Evolutionary conservation across 2,113 vertebrate species (phyloP), one percentile per base, ranked within the genome.

Genomic region (Marmota flaviventris): DNA sequence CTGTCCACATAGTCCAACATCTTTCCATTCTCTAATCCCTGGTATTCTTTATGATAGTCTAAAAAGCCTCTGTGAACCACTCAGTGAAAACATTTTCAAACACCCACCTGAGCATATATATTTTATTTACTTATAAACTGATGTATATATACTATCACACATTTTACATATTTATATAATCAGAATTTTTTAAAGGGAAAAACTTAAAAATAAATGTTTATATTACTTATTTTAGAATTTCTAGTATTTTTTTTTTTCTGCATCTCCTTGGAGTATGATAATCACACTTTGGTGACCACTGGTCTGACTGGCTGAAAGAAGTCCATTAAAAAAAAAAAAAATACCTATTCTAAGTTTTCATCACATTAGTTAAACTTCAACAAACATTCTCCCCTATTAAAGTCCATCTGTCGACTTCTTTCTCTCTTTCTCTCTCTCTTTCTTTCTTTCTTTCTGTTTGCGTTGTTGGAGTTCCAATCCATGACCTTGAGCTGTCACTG

Each of bases 91-190:
- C 1, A 51, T 73, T 92, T 92, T 89, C 32, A 92, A 93, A 42
- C n/a, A 81, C 8, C 6, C 48, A 48, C 8, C 34, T 29, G 10
- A 93, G 29, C 63, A 91, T 4, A 34, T 10, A 75, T n/a, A 93
- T 65, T 90, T 83, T 84, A 82, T 94, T 97, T 85, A 91, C 51
- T 91, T 93, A 88, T 8, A 91, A 96, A 65, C 17, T 77, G 32
- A 70, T 87, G 73, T 61, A 34, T 39, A 92, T 61, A 34, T 39
- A 92, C 78, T 69, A 42, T 56, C 48, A 77, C 12, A 91, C 79
- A 69, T n/a, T 34, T 67, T 32, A 91, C 37, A 92, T 37, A 72
- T 1, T 75, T 51, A 65, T 8, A 42, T 27, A 89, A 89, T 53
- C 5, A 85, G 25, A 86, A 75, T 12, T 25, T 86, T 96, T 84